Evolutionary conservation across 2,113 vertebrate species (phyloP), one percentile per base, ranked within the genome.

Genomic region (Chrysochloris asiatica): DNA sequence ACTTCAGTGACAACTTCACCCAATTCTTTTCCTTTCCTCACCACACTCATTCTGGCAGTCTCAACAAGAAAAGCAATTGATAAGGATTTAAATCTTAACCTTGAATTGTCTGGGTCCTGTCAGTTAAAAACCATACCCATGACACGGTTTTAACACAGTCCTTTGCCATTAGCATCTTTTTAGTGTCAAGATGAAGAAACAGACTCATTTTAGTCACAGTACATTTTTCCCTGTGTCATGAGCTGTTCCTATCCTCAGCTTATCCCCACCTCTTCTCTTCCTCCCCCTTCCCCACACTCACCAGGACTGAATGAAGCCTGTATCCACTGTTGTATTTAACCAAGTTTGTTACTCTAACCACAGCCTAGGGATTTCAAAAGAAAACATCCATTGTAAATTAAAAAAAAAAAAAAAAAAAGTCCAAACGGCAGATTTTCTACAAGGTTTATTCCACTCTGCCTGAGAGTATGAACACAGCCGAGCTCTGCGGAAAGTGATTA

Each of bases 401-500:
- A 12, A 69, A 90, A 95, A 96, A 93, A 45, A 73, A 0, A 9
- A 69, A 90, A 95, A 86, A 65, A 88, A 91, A 87, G 85, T 95
- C 94, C 41, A 90, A 85, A 94, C 73, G 90, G 96, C 71, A 90
- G 96, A 91, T 95, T 94, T 1, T 50, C 92, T 96, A 86, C 6
- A 67, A 95, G 94, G 88, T 84, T 96, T 96, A 69, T 96, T 89
- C 95, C 95, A 97, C 89, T 88, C 95, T 92, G 93, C 97, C 96
- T 96, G 96, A 95, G 94, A 96, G 91, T 82, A 96, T 92, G 96
- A 96, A 95, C 88, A 88, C 82, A 75, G 85, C 86, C 30, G 52
- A 56, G 0, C 96, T 96, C 0, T 28, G 96, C 87, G 78, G 97
- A 98, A 97, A 97, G 97, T 98, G 97, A 98, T 98, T 98, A 98